A percentile compares a stretch with the other conserved stretches of the same genome.
Conservation (phyloP, 2,797 vertebrate genomes). For the Fistularia commersonii region DNA sequence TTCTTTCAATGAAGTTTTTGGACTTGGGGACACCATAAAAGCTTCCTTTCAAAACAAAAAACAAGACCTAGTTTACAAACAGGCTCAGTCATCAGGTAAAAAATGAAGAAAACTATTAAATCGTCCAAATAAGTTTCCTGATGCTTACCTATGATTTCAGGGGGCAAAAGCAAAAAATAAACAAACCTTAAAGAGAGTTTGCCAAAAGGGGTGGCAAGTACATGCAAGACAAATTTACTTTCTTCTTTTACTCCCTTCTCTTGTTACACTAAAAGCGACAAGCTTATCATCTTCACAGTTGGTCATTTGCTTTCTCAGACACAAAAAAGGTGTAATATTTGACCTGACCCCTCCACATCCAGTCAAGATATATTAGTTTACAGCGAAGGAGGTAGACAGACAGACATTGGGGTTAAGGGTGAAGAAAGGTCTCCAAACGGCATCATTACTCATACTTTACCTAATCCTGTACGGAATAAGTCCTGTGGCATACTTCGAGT, state of each 20-base stretch:
- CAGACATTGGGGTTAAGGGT: conserved; percentile 32
- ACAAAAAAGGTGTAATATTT: background rate
- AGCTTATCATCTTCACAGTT: conserved; percentile 12
- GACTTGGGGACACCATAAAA: conserved; percentile 5
- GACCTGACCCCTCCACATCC: conserved; percentile 1
- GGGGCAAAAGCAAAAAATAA: background rate
- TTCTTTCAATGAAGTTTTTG: conserved; percentile 26
- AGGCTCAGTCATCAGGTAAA: background rate
- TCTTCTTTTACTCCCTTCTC: conserved; percentile 8
- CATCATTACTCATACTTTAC: conserved; percentile 63
- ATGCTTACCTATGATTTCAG: conserved; percentile 5
- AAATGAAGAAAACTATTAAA: conserved; percentile 1
- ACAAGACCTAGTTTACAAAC: background rate
- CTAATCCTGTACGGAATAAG: conserved; percentile 66
- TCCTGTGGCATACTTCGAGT: conserved; percentile 74
- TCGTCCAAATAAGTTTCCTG: conserved; percentile 3
- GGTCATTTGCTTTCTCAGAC: background rate
- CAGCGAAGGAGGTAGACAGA: conserved; percentile 51
- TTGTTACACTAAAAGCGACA: conserved; percentile 4
- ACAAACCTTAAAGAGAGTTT: conserved; percentile 9
- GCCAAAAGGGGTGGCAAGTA: conserved; percentile 2
- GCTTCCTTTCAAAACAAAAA: background rate
- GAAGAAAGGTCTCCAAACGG: conserved; percentile 29
- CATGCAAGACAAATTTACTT: conserved; percentile 10
- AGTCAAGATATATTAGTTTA: conserved; percentile 50